Percentiles rank a stretch among this genome's conserved stretches.
These are phyloP conservation scores for Chironomus tentans DNA, from an alignment of 2,888 invertebrate species.

Conservation along the genomic window DNA sequence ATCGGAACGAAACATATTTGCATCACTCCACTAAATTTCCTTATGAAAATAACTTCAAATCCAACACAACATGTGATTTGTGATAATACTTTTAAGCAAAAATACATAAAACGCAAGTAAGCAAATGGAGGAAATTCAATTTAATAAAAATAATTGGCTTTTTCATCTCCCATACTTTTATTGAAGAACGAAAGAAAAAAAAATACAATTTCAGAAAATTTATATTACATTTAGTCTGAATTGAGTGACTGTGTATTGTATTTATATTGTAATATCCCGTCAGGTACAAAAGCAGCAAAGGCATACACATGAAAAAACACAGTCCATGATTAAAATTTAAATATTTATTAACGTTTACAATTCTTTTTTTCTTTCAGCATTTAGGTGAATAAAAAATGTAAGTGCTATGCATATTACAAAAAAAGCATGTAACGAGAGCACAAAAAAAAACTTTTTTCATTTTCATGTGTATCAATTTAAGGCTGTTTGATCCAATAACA, in stretches of 20 bases:
- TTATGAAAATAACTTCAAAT: background rate
- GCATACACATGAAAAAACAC: background rate
- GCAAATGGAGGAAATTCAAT: constrained; percentile 2
- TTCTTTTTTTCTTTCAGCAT: background rate
- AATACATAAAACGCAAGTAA: background rate
- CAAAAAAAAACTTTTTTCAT: background rate
- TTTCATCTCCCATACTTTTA: background rate
- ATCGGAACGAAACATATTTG: background rate
- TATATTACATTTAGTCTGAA: background rate
- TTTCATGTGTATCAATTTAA: background rate
- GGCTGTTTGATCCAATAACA: background rate
- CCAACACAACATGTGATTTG: background rate
- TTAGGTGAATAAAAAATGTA: background rate
- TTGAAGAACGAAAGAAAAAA: background rate
- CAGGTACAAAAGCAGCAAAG: background rate
- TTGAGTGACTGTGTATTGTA: background rate
- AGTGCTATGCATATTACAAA: background rate
- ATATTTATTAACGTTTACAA: constrained; percentile 13
- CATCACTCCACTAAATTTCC: no score
- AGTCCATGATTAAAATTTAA: constrained; percentile 23
- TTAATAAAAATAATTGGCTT: constrained; percentile 23
- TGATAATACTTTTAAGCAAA: background rate
- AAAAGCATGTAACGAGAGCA: no score
- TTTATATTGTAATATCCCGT: background rate
- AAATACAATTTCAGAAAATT: background rate